Evolutionary conservation across 2,888 invertebrate species (phyloP).

Genomic region (Sesamia inferens): DNA sequence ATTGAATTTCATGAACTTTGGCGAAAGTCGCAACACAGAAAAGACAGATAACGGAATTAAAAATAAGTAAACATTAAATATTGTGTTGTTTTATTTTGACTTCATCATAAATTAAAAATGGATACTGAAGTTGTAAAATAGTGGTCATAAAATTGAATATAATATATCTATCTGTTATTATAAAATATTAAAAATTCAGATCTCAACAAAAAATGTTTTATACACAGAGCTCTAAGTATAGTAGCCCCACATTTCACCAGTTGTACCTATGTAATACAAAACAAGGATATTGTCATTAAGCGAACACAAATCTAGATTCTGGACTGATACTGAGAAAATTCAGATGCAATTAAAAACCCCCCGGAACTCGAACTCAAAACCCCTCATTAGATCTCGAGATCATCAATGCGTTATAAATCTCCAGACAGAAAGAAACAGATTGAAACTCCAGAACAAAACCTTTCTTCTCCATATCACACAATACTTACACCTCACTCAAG

Average conservation of each 20-base stretch:
- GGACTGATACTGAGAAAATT: background rate
- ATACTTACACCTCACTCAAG: constrained; percentile 54
- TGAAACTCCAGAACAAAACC: constrained; percentile 36
- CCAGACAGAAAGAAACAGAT: background rate
- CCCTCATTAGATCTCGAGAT: background rate
- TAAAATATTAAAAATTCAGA: fast-evolving
- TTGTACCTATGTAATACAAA: background rate
- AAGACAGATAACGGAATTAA: constrained; percentile 1
- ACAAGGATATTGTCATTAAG: background rate
- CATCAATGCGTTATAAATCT: background rate
- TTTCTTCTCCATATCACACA: constrained; percentile 57
- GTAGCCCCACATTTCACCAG: background rate
- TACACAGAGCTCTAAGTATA: background rate
- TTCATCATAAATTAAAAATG: background rate
- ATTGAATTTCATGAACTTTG: constrained; percentile 49
- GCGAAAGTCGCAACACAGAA: constrained; percentile 9
- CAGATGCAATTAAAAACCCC: background rate
- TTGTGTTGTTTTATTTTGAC: background rate
- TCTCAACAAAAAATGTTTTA: background rate
- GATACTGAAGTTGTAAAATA: background rate
- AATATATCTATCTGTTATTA: background rate
- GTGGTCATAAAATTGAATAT: background rate
- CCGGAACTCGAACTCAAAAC: background rate
- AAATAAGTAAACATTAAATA: constrained; percentile 19
- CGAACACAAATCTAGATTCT: background rate